phyloP scores from a whole-genome alignment of 2,888 invertebrate species.

The Portevinia maculata region DNA sequence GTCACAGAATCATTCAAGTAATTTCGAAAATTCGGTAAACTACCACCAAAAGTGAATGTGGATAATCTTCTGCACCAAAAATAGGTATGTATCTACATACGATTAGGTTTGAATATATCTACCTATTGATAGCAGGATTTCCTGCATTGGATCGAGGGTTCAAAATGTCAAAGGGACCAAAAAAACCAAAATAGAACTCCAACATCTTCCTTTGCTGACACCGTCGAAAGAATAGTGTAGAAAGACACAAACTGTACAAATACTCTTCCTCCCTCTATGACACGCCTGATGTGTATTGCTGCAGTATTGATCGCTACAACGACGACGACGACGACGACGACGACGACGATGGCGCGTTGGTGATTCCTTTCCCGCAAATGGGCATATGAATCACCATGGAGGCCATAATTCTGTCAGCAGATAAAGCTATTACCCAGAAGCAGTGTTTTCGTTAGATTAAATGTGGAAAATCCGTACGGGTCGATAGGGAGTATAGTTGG shows the following conservation, averaged over 20 bases:
- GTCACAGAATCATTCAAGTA: conserved; percentile 27
- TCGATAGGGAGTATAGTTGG: conserved; percentile 36
- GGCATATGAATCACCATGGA: conserved; percentile 80
- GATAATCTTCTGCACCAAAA: conserved; percentile 4
- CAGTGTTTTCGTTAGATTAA: conserved; percentile 76
- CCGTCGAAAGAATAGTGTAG: conserved; percentile 61
- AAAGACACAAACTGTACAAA: conserved; percentile 46
- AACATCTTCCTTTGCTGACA: conserved; percentile 69
- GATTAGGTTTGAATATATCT: conserved; percentile 42
- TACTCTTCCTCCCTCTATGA: conserved; percentile 4
- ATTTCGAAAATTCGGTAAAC: conserved; percentile 53
- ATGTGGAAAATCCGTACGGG: conserved; percentile 74
- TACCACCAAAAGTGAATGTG: conserved; percentile 51
- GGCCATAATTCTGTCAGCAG: conserved; percentile 81
- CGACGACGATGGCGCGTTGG: conserved; percentile 59
- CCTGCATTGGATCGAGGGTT: conserved; percentile 68
- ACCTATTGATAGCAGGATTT: conserved; percentile 71
- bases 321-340: conserved; percentile 38
- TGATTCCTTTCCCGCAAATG: conserved; percentile 72
- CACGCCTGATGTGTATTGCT: conserved; percentile 49
- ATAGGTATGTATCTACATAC: neutral
- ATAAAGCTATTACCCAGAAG: conserved; percentile 81
- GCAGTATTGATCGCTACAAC: conserved; percentile 71
- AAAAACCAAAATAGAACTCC: conserved; percentile 51
- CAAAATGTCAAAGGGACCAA: conserved; percentile 50